Percentiles rank a stretch among this genome's conserved stretches.
Evolutionary conservation across 2,113 vertebrate genomes (phyloP).

Genomic region (Cyanocitta stelleri): DNA sequence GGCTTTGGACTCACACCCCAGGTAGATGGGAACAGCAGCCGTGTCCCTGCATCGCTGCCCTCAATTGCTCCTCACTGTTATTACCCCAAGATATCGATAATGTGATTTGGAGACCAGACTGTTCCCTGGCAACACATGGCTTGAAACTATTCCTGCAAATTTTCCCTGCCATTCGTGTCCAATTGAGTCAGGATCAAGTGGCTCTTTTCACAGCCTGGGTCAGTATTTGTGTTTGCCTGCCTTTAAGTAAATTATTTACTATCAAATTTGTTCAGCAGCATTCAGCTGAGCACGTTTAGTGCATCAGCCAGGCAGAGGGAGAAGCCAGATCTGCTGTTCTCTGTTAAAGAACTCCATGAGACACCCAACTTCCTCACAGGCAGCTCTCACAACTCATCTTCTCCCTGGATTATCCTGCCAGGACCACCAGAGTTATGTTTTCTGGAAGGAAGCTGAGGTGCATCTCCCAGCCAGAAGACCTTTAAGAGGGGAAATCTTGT

Average conservation of each 20-base stretch:
- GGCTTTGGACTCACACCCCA: neutral
- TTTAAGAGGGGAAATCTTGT: neutral
- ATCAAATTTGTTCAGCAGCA: neutral
- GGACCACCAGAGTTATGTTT: fast-evolving
- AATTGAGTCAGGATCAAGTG: constrained; percentile 53
- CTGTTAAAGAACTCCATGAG: neutral
- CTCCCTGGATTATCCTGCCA: neutral
- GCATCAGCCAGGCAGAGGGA: neutral
- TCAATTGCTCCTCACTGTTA: neutral
- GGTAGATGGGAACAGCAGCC: neutral
- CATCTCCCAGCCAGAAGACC: neutral
- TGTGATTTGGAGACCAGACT: constrained; percentile 4
- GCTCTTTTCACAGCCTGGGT: constrained; percentile 24
- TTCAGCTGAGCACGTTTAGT: neutral
- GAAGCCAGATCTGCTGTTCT: neutral
- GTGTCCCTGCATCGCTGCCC: constrained; percentile 29
- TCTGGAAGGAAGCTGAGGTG: neutral
- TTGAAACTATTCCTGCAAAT: constrained; percentile 51
- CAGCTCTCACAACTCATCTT: neutral
- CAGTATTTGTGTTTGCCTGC: constrained; percentile 8
- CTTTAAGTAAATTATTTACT: constrained; percentile 12
- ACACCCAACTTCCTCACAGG: fast-evolving
- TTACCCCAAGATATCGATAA: constrained; percentile 49
- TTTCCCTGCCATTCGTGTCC: constrained; percentile 45
- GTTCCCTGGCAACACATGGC: constrained; percentile 65